phyloP scores from a whole-genome alignment of 2,888 invertebrate genomes.

The Timema cristinae region DNA sequence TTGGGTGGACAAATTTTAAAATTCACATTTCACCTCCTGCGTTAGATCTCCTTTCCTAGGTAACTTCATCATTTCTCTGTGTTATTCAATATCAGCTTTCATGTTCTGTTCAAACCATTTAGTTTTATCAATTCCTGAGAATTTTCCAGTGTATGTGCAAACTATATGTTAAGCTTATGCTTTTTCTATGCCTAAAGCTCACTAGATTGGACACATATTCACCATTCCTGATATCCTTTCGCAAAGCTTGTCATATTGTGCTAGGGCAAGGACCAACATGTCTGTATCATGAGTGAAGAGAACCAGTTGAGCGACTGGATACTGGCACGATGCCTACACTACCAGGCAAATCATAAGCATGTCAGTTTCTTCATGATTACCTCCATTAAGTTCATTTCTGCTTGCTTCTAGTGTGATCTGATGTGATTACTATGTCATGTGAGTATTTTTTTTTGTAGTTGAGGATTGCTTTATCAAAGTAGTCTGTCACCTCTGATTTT shows the following conservation, averaged over 20 bases:
- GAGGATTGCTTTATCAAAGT: background rate
- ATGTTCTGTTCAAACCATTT: background rate
- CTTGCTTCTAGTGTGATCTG: background rate
- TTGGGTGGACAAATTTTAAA: background rate
- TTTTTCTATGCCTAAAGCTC: background rate
- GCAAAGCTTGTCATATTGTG: background rate
- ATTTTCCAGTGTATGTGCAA: background rate
- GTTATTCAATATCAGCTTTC: background rate
- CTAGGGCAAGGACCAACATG: background rate
- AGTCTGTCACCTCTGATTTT: background rate
- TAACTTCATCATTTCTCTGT: background rate
- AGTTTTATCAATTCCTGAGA: background rate
- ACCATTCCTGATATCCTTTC: background rate
- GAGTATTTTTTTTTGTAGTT: too few relatives aligned
- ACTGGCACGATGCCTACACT: background rate
- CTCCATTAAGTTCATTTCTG: background rate
- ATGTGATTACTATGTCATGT: background rate
- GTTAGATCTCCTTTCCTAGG: background rate
- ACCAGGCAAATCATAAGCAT: background rate
- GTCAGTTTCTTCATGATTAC: background rate
- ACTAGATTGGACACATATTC: background rate
- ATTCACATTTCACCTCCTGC: background rate
- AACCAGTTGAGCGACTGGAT: background rate
- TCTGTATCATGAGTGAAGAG: background rate
- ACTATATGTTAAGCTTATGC: background rate